phyloP scores from a whole-genome alignment of 2,113 vertebrate species.

The Semicossyphus pulcher region DNA sequence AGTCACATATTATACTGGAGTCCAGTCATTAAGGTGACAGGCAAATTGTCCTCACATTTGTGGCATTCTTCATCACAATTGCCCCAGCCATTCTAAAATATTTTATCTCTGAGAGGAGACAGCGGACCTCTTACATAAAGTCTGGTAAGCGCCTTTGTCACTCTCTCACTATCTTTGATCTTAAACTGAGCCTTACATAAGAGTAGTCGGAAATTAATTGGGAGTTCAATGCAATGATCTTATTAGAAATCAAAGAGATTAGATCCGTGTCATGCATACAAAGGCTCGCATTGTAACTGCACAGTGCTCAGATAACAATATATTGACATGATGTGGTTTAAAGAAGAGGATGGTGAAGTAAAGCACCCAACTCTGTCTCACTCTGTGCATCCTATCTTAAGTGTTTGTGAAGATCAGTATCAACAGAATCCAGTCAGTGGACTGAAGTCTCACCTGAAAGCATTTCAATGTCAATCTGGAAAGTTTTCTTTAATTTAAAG shows the following conservation, averaged over 20 bases:
- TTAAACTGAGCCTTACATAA: slow-evolving; percentile 4
- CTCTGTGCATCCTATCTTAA: background rate
- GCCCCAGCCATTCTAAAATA: background rate
- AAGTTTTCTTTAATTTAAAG: no score
- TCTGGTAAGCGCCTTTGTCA: background rate
- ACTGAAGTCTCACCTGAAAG: background rate
- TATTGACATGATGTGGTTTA: background rate
- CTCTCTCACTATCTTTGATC: slow-evolving; percentile 10
- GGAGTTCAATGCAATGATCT: slow-evolving; percentile 2
- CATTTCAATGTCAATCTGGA: background rate
- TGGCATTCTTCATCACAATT: background rate
- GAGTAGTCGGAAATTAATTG: background rate
- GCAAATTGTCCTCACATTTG: background rate
- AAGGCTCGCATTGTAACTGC: background rate
- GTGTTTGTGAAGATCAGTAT: background rate
- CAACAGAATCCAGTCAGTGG: background rate
- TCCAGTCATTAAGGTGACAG: background rate
- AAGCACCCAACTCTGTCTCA: background rate
- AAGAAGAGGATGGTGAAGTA: background rate
- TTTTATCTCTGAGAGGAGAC: background rate
- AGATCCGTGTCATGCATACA: slow-evolving; percentile 9
- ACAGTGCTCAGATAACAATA: background rate
- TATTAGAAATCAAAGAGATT: slow-evolving; percentile 8
- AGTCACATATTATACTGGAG: background rate
- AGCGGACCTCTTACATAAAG: background rate